phyloP scores from a whole-genome alignment of 2,113 vertebrate species.

The Poicephalus meyeri region DNA sequence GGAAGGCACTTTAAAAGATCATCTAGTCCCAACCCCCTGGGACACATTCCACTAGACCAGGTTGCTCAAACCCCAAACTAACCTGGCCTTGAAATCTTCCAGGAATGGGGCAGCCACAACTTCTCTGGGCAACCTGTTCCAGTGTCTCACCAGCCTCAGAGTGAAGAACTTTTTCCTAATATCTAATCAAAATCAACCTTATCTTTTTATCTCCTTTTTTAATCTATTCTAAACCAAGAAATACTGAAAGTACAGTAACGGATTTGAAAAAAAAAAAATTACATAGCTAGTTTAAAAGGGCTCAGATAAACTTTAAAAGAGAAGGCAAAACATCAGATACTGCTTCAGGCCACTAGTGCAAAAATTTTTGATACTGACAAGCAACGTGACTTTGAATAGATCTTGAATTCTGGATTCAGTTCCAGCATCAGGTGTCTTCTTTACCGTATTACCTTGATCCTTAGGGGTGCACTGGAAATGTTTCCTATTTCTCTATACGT shows the following conservation, averaged over 20 bases:
- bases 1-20: too few species aligned
- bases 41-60: neutral
- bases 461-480: neutral
- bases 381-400: neutral
- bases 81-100: neutral
- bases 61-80: neutral
- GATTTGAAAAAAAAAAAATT: neutral
- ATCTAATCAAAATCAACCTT: neutral
- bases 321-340: neutral
- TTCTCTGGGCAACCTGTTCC: neutral
- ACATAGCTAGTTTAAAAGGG: neutral
- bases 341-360: neutral
- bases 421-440: neutral
- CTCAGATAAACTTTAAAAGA: neutral
- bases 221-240: neutral
- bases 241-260: neutral
- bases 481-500: neutral
- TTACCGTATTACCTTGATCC: rapidly evolving
- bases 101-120: neutral
- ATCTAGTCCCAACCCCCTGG: neutral
- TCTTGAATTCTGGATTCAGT: neutral
- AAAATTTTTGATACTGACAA: neutral
- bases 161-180: neutral
- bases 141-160: neutral
- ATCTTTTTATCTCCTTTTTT: neutral